phyloP scores from a whole-genome alignment of 2,113 vertebrate species.

The Stercorarius parasiticus region DNA sequence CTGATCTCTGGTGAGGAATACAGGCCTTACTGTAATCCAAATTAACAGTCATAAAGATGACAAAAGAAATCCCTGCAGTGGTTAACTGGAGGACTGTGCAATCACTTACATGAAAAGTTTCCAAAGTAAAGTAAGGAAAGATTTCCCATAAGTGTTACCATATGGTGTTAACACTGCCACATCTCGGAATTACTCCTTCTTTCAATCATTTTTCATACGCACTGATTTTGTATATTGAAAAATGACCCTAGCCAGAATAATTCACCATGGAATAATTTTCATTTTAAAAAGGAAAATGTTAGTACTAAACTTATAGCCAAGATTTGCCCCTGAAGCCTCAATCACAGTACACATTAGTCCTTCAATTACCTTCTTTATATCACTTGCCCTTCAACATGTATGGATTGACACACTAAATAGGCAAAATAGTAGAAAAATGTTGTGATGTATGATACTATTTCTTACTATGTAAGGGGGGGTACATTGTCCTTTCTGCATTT shows the following conservation, averaged over 20 bases:
- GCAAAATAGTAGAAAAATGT: neutral
- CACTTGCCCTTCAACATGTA: neutral
- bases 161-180: neutral
- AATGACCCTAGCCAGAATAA: neutral
- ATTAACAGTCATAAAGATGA: slow-evolving; percentile 1
- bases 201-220: neutral
- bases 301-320: neutral
- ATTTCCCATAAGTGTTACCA: neutral
- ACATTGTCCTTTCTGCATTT: neutral
- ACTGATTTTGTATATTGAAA: neutral
- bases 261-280: neutral
- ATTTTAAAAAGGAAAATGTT: neutral
- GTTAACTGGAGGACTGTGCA: neutral
- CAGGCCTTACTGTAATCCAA: neutral
- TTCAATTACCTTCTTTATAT: neutral
- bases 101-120: neutral
- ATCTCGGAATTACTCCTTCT: neutral
- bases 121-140: neutral
- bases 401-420: neutral
- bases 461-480: neutral
- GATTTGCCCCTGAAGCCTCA: neutral
- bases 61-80: slow-evolving; percentile 26
- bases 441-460: neutral
- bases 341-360: neutral
- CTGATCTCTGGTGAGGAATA: neutral